phyloP scores from a whole-genome alignment of 2,113 vertebrate species.

The Holacanthus passer region DNA sequence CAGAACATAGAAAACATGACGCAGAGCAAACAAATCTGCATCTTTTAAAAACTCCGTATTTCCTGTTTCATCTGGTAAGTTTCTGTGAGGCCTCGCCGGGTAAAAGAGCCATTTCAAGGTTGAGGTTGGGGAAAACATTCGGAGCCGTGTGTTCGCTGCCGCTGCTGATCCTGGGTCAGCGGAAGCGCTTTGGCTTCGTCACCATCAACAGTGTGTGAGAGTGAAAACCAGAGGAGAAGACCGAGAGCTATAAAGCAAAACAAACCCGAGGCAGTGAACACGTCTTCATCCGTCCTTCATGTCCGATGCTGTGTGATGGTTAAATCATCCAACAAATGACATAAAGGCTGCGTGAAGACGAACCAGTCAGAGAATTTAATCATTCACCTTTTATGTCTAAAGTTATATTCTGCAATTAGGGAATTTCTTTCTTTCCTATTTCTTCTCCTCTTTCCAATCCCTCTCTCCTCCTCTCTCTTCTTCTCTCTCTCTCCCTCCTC shows the following conservation, averaged over 20 bases:
- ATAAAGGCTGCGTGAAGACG: neutral
- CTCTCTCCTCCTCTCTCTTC: too few species aligned
- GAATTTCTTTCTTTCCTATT: too few species aligned
- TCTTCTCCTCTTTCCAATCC: neutral
- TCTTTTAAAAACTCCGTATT: neutral
- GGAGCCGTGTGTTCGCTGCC: neutral
- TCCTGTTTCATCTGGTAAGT: too few species aligned
- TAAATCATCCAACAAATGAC: neutral
- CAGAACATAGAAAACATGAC: neutral
- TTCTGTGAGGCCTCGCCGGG: neutral
- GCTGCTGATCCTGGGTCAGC: neutral
- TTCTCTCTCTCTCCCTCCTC: neutral
- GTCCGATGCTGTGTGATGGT: neutral
- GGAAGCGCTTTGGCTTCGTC: slow-evolving; percentile 1
- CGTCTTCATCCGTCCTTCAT: neutral
- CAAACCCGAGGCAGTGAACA: slow-evolving; percentile 26
- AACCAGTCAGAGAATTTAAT: neutral
- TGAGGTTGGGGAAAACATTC: neutral
- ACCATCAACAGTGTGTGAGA: neutral
- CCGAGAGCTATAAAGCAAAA: slow-evolving; percentile 6
- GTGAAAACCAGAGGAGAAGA: neutral
- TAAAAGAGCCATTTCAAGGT: neutral
- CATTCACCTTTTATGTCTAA: neutral
- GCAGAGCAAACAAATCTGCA: too few species aligned
- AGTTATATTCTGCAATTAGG: neutral